phyloP scores from a whole-genome alignment of 2,888 invertebrate genomes.

The Ischnura elegans region DNA sequence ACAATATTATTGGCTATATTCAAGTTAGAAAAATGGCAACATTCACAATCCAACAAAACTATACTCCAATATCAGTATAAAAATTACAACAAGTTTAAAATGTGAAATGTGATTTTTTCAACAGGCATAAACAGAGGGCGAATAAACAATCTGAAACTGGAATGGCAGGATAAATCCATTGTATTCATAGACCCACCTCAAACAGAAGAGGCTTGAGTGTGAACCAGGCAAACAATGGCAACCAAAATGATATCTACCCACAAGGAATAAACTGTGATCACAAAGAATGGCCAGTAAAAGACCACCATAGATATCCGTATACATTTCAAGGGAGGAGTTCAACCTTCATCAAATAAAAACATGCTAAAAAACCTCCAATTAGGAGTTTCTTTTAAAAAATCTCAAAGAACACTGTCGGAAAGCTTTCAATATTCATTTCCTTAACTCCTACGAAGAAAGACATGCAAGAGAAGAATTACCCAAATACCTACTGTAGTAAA shows the following conservation, averaged over 20 bases:
- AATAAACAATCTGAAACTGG: background rate
- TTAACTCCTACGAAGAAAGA: background rate
- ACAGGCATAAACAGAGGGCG: slow-evolving; percentile 2
- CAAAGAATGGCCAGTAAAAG: slow-evolving; percentile 21
- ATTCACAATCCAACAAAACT: slow-evolving; percentile 39
- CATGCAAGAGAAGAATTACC: slow-evolving; percentile 3
- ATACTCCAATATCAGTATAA: background rate
- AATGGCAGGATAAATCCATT: slow-evolving; percentile 29
- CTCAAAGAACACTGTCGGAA: background rate
- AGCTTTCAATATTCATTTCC: background rate
- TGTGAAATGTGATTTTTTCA: background rate
- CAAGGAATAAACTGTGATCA: slow-evolving; percentile 14
- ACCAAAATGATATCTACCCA: background rate
- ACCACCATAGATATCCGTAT: slow-evolving; percentile 54
- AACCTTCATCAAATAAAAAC: background rate
- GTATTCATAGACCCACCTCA: background rate
- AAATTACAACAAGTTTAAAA: slow-evolving; percentile 28
- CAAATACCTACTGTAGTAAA: background rate
- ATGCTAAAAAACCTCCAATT: background rate
- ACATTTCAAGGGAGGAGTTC: slow-evolving; percentile 44
- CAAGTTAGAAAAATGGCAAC: slow-evolving; percentile 19
- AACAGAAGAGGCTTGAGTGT: background rate
- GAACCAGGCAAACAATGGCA: background rate
- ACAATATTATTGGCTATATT: background rate
- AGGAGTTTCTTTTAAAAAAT: background rate